Base-by-base conservation (phyloP, 1,140 invertebrate genomes). In the Thaumetopoea pityocampa region DNA sequence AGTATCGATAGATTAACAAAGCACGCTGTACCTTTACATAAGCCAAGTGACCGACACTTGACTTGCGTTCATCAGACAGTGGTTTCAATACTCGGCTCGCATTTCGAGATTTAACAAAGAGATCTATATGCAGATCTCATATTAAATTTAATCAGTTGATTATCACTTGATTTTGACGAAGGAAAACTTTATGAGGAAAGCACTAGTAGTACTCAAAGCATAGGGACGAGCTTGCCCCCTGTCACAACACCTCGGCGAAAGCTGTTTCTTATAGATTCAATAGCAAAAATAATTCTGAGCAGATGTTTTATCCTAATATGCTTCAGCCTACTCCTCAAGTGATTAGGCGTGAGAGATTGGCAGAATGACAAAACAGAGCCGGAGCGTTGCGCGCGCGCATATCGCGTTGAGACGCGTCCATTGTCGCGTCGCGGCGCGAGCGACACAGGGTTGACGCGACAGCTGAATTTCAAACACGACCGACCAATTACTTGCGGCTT, bases 381-480 rank as follows among this genome's bases (percentile, higher is more conserved):
- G 10, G 17, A 28, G 17, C 17, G n/a, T 15, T 15, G 15, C 26
- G 29, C 24, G 27, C 26, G 18, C 11, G n/a, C n/a, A n/a, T 3
- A 7, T 12, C 16, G 57, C 37, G 46, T 41, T 48, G 54, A 52
- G 53, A 36, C 41, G 38, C 49, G 62, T 62, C 58, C 58, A 62
- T 66, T 66, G 62, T 62, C 26, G n/a, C 18, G 45, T 16, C 20
- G 42, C 34, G 16, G 26, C 40, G 50, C 34, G 42, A 9, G 27
- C 45, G 33, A 37, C 16, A 33, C 19, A 40, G 51, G 38, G 18
- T 19, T 53, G 60, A 61, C 38, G 30, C 27, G 59, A 64, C 59
- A 61, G 42, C 43, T 70, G 67, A 65, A 67, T 65, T 66, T 67
- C 41, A 60, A 60, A 47, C 34, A 33, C 28, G 52, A 35, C 36